Evolutionary conservation across 2,113 vertebrate genomes (phyloP).

Genomic region (Acrocephalus kingi): DNA sequence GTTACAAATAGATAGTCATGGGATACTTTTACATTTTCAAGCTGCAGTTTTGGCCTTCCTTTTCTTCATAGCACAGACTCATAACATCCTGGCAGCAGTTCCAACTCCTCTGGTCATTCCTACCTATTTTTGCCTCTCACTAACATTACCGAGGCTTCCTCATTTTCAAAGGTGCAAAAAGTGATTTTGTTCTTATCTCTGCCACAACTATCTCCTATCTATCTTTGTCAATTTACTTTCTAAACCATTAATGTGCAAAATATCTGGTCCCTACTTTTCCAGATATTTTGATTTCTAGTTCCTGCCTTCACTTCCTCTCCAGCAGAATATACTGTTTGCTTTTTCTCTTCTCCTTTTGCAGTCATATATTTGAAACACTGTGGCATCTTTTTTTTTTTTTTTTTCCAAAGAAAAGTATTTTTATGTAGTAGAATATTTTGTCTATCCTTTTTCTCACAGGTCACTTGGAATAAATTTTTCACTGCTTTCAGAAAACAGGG

Average conservation of each 20-base stretch:
- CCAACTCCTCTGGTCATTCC: neutral
- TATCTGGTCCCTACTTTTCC: neutral
- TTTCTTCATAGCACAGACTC: neutral
- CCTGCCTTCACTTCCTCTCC: neutral
- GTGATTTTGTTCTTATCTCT: neutral
- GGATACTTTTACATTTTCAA: neutral
- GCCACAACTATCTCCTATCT: neutral
- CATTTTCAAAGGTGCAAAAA: neutral
- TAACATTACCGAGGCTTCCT: neutral
- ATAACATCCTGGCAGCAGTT: neutral
- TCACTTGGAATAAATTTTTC: neutral
- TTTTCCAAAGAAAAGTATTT: neutral
- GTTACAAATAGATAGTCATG: neutral
- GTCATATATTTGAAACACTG: neutral
- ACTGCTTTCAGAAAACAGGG: neutral
- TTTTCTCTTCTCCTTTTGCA: neutral
- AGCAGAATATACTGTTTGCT: neutral
- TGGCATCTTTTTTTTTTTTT: too few species aligned
- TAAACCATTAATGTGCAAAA: neutral
- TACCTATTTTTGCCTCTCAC: neutral
- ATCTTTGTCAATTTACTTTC: neutral
- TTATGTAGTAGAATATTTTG: neutral
- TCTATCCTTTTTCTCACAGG: neutral
- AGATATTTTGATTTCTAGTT: neutral
- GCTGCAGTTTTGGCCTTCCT: neutral